Base-by-base conservation (phyloP, 2,113 vertebrate species). In the Hydrochoerus hydrochaeris region DNA sequence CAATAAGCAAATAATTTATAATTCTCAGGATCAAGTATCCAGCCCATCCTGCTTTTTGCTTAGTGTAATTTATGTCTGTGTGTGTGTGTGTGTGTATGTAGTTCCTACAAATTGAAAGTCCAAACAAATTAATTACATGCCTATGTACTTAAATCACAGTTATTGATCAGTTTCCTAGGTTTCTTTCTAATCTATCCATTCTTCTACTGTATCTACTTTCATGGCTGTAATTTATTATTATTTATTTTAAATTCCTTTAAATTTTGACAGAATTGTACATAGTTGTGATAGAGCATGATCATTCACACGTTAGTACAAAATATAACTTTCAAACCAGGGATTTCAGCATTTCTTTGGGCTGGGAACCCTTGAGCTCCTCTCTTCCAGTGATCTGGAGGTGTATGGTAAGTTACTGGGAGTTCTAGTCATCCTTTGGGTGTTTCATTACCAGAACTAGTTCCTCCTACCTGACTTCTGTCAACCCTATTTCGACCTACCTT, bases 1-100 rank as follows among this genome's bases (percentile, higher is more conserved):
- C 1, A 60, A 87, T n/a, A 52, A 1, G 1, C 0, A 8, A n/a
- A 49, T 20, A 20, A 49, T 77, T 63, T 24, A 0, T 24, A 60
- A 46, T 65, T 90, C 24, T 28, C 32, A 58, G 24, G 38, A 54
- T 38, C 54, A 63, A 83, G 71, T 24, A 62, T 35, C 20, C 41
- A n/a, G 3, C 41, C 5, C 8, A 30, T 35, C 80, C 54, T 88
- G 6, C 69, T 3, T 20, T 46, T 24, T 69, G 60, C 35, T 35
- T 30, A 41, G 0, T 24, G 38, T 44, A 75, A 13, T 75, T 44
- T 75, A 6, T 71, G 35, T 71, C 17, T 73, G 2, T 38, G 26
- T 28, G 32, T 24, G 3, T 30, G 30, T 16, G 1, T 22, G 4
- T 73, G 3, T 19, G 9, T 38, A 13, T 71, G 30, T 13, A 17